These are phyloP conservation scores for Tipula helvola DNA, from an alignment of 2,888 invertebrate genomes.

Conservation along the genomic window DNA sequence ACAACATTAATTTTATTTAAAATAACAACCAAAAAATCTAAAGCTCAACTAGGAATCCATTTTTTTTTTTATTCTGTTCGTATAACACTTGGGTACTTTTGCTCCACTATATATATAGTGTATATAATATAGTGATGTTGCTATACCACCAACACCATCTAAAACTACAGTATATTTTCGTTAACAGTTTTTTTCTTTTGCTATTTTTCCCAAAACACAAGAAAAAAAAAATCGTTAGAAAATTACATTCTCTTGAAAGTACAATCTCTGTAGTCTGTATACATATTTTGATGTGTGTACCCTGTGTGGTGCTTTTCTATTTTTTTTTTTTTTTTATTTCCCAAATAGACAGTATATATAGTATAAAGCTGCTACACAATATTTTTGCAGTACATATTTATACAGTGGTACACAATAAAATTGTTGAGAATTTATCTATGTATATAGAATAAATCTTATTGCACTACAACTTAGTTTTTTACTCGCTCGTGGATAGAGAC, in stretches of 20 bases:
- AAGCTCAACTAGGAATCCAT: neutral
- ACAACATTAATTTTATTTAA: slow-evolving; percentile 4
- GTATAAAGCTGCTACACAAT: neutral
- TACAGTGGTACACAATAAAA: neutral
- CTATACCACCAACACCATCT: neutral
- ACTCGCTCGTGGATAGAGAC: neutral
- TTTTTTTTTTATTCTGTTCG: neutral
- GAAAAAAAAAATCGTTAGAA: neutral
- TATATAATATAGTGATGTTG: neutral
- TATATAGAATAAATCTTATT: neutral
- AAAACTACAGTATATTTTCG: neutral
- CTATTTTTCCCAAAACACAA: neutral
- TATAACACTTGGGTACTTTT: neutral
- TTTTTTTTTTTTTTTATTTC: neutral
- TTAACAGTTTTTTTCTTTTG: neutral
- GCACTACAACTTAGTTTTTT: neutral
- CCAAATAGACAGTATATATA: neutral
- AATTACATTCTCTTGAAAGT: neutral
- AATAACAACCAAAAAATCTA: neutral
- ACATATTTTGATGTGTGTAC: neutral
- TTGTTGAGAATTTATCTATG: neutral
- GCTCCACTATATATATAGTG: neutral
- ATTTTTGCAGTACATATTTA: neutral
- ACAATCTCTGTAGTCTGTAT: neutral
- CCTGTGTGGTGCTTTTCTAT: neutral